Base-by-base conservation (phyloP, 2,113 vertebrate species). In the Connochaetes taurinus region DNA sequence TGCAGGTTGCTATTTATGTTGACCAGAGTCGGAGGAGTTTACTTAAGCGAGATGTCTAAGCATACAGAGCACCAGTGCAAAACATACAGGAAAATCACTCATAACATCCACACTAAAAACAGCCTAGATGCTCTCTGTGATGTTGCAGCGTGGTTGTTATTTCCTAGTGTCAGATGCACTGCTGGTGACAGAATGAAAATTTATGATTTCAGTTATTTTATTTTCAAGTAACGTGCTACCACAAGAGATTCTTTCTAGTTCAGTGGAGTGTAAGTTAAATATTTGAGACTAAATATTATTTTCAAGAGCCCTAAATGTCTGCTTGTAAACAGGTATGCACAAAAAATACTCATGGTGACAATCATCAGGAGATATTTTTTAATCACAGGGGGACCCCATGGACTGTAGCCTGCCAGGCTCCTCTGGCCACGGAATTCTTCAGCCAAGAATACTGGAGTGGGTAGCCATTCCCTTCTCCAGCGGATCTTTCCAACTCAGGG, bases 1-100 rank as follows among this genome's bases (percentile, higher is more conserved):
- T 97, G 93, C 95, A 94, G 76, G 93, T 95, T 97, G 94, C 98
- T 98, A 98, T 98, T 98, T 98, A 93, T 87, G 89, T 76, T 95
- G 91, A 93, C 95, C 93, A 93, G 78, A 97, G 84, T 83, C 55
- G 86, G 84, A 92, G 74, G 78, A 80, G 94, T 88, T 98, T 91
- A 96, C 98, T 90, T 82, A 85, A 40, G 95, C 19, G 6, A 96
- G 81, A 89, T 80, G 80, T 87, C 90, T 87, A 89, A 90, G 96
- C 92, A 45, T 14, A 52, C 36, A 90, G 90, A 90, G 81, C 94
- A 95, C 95, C 97, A 52, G 29, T 40, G 95, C 78, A 90, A 91
- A 94, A 96, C 89, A 90, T 23, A 47, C 45, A 84, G 74, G 80
- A 91, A 87, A 53, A 86, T 74, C 52, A 80, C 55, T 94, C 64